These are phyloP conservation scores for Epizoanthus fatuus DNA, from an alignment of 92 coral and sea anemone species.

Conservation along the genomic window DNA sequence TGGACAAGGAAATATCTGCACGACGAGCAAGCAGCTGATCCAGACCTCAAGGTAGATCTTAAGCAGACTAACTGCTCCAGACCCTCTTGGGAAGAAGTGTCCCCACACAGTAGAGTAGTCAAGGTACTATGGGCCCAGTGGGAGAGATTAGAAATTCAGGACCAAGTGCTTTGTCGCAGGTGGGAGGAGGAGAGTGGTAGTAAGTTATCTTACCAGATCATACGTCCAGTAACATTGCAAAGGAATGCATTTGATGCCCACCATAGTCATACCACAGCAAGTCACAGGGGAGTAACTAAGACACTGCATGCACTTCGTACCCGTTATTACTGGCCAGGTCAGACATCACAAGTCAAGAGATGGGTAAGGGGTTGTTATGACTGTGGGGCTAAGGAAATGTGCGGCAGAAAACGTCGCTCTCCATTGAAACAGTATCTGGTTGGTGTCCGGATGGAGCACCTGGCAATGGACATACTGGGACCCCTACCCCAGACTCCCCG, in stretches of 20 bases:
- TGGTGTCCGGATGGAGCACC: conserved; percentile 17
- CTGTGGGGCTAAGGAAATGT: conserved; percentile 28
- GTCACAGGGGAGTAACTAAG: conserved; percentile 17
- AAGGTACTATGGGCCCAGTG: too few species aligned
- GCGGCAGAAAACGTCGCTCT: conserved; percentile 22
- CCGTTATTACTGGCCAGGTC: conserved; percentile 52
- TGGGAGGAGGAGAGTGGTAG: too few species aligned
- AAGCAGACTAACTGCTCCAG: not conserved
- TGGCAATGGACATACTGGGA: conserved; percentile 42
- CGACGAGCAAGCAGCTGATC: conserved; percentile 34
- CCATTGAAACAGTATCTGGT: conserved; percentile 50
- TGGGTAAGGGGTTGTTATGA: conserved; percentile 42
- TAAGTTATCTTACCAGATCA: too few species aligned
- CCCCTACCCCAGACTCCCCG: conserved; percentile 42
- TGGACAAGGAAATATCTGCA: conserved; percentile 45
- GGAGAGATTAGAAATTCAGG: too few species aligned
- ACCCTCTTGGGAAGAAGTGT: too few species aligned
- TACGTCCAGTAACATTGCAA: conserved; percentile 5
- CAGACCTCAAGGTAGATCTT: conserved; percentile 32
- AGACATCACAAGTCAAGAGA: conserved; percentile 20
- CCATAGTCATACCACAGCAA: not conserved
- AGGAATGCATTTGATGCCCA: too few species aligned
- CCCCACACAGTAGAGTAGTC: too few species aligned
- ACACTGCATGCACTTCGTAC: not conserved
- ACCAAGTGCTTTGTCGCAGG: too few species aligned